phyloP scores from a whole-genome alignment of 2,113 vertebrate species.

The Amblyopsis rosae region DNA sequence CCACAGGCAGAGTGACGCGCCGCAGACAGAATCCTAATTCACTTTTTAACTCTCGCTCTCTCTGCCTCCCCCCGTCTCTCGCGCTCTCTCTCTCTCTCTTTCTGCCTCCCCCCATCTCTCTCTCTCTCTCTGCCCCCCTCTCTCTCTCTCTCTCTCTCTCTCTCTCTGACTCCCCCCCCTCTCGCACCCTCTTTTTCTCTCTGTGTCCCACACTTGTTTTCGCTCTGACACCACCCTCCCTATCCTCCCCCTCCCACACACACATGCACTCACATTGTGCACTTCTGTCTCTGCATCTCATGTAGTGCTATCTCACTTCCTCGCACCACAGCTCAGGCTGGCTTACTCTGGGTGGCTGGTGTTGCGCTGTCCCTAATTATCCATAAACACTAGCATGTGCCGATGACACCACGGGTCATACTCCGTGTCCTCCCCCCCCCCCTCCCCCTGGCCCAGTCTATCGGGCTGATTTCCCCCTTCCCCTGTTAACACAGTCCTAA shows the following conservation, averaged over 20 bases:
- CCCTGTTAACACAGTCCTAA: slow-evolving; percentile 4
- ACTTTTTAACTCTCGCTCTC: slow-evolving; percentile 17
- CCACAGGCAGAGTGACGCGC: slow-evolving; percentile 41
- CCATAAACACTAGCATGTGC: slow-evolving; percentile 16
- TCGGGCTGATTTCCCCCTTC: slow-evolving; percentile 2
- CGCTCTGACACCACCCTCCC: slow-evolving; percentile 26
- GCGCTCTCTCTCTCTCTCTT: slow-evolving; percentile 22
- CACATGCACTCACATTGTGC: slow-evolving; percentile 6
- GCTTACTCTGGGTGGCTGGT: background rate
- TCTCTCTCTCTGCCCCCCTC: background rate
- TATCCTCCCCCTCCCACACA: background rate
- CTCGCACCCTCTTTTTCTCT: no score
- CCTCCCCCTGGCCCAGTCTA: background rate
- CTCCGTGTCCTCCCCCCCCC: background rate
- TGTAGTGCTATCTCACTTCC: background rate
- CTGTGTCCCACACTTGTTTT: no score
- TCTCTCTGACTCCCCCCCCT: background rate
- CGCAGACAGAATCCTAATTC: slow-evolving; percentile 58
- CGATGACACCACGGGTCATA: background rate
- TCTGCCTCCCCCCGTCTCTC: slow-evolving; percentile 11
- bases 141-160: background rate
- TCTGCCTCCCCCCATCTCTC: slow-evolving; percentile 8
- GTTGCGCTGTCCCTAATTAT: slow-evolving; percentile 4
- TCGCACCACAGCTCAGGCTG: slow-evolving; percentile 5
- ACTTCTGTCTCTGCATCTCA: slow-evolving; percentile 27